Base-by-base conservation (phyloP, 2,888 invertebrate species). In the Drosophila setosimentum region DNA sequence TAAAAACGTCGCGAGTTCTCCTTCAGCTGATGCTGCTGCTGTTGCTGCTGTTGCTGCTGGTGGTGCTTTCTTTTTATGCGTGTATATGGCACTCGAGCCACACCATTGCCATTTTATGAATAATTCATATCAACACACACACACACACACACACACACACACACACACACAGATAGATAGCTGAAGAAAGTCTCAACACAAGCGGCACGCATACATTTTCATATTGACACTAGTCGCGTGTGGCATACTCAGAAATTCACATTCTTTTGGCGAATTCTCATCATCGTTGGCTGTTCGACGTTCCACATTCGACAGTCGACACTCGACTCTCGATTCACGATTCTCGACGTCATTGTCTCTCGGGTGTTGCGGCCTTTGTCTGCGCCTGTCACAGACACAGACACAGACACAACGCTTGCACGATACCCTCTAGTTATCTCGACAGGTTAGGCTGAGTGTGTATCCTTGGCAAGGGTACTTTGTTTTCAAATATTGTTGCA, bases 41-140 rank as follows among this genome's bases (percentile, higher is more conserved):
- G 18, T 10, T 45, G 68, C 55, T 60, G 62, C 51, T 67, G 59
- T 40, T 27, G 21, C 33, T 33, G 45, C 21, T 35, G 18, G 2
- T 8, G 3, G 2, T 33, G 16, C 18, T 55, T 55, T 7, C n/a
- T 60, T 71, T 78, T 75, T 71, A 68, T 67, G 63, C 66, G 78
- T 68, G 18, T 55, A n/a, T 55, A 78, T 45, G 61, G 45, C 51
- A 60, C 63, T 76, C 71, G 3, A 37, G 70, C 63, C 68, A 81
- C 82, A 76, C 79, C 83, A 84, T 88, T 86, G 88, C 84, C 87
- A 87, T 88, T 88, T 87, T 87, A 87, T 87, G 87, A 87, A 87
- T 87, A 84, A 87, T 87, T 87, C 87, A 87, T 87, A 87, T 77
- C 79, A 67, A 63, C 67, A 74, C 63, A 67, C 60, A 42, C 35